These are phyloP conservation scores for Eonycteris spelaea DNA, from an alignment of 2,113 vertebrate genomes.

Conservation along the genomic window DNA sequence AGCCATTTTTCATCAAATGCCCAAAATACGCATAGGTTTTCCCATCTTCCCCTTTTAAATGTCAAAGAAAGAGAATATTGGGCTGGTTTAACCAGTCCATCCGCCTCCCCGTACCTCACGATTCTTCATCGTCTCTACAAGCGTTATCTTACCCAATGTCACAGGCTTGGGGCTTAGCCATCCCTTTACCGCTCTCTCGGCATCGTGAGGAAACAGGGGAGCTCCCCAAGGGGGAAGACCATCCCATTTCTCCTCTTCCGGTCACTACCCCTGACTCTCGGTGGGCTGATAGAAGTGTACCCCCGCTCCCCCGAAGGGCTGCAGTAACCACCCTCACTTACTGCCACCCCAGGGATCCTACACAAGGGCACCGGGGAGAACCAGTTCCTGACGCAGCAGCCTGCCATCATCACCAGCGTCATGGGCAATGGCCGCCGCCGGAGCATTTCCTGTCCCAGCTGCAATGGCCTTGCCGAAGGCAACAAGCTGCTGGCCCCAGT, in stretches of 20 bases:
- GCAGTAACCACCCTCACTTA: slow-evolving; percentile 33
- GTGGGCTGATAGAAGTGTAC: neutral
- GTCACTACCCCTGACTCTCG: neutral
- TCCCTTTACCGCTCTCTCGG: neutral
- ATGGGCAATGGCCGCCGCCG: slow-evolving; percentile 98
- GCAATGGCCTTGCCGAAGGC: slow-evolving; percentile 97
- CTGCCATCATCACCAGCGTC: slow-evolving; percentile 95
- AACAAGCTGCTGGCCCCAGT: slow-evolving; percentile 99
- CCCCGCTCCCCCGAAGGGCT: no score
- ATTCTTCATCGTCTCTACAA: neutral
- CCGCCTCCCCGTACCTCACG: neutral
- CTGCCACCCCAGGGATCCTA: slow-evolving; percentile 89
- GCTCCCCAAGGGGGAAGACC: neutral
- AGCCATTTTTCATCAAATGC: neutral
- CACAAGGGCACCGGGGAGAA: slow-evolving; percentile 99
- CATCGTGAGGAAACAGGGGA: neutral
- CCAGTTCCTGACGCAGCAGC: slow-evolving; percentile 97
- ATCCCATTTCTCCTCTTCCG: neutral
- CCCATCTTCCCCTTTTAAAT: neutral
- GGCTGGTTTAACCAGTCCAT: neutral
- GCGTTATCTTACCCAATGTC: fast-evolving
- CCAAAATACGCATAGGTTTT: neutral
- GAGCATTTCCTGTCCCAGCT: slow-evolving; percentile 98
- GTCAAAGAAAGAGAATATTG: neutral
- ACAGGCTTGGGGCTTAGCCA: fast-evolving